These are phyloP conservation scores for Ophthalmolycus amberensis DNA, from an alignment of 2,113 vertebrate species.

Conservation along the genomic window DNA sequence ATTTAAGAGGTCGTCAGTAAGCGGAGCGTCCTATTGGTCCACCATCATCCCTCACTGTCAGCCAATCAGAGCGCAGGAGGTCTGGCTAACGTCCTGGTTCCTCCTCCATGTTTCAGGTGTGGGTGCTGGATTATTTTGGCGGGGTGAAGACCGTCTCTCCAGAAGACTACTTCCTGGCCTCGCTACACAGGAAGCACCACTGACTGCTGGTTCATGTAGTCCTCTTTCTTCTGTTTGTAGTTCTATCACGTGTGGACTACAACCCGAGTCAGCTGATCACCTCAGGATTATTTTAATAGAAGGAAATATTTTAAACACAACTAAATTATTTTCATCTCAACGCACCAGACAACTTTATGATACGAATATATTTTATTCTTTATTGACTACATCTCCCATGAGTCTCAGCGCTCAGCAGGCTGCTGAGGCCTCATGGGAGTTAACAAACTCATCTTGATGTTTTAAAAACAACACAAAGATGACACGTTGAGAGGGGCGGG, in stretches of 20 bases:
- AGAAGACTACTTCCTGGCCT: slow-evolving; percentile 89
- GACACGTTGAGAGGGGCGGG: neutral
- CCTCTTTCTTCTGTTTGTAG: neutral
- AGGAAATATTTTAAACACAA: too few species aligned
- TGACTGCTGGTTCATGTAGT: slow-evolving; percentile 37
- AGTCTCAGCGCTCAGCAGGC: neutral
- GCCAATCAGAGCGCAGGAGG: slow-evolving; percentile 17
- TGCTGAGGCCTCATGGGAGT: neutral
- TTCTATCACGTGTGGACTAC: neutral
- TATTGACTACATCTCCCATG: slow-evolving; percentile 1
- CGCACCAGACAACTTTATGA: too few species aligned
- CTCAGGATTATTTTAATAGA: too few species aligned
- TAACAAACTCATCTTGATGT: neutral
- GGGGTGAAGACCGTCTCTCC: slow-evolving; percentile 92
- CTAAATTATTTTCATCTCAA: too few species aligned
- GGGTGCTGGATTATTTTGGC: slow-evolving; percentile 96
- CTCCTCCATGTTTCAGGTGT: slow-evolving; percentile 82
- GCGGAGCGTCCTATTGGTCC: neutral
- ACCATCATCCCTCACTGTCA: neutral
- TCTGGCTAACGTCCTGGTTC: neutral
- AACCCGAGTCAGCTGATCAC: too few species aligned
- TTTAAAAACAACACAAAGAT: neutral
- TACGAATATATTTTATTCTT: too few species aligned
- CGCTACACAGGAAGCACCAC: slow-evolving; percentile 76
- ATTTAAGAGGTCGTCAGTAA: too few species aligned